Evolutionary conservation across 2,888 invertebrate species (phyloP).

Genomic region (Ypsolopha sequella): DNA sequence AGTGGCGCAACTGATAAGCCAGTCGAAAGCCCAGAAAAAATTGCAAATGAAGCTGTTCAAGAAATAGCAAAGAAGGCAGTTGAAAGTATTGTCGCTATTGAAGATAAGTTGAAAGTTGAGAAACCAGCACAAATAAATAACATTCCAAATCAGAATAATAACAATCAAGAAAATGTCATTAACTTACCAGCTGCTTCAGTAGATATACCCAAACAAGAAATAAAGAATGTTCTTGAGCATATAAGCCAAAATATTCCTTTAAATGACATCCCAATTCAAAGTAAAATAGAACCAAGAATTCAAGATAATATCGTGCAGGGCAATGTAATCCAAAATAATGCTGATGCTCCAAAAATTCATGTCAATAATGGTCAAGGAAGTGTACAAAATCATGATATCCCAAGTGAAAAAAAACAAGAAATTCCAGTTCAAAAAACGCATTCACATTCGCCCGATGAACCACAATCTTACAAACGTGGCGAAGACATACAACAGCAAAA

Average conservation of each 20-base stretch:
- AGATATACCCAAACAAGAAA: background rate
- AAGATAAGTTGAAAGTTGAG: constrained; percentile 42
- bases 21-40: constrained; percentile 18
- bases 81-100: constrained; percentile 54
- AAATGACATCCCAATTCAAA: too few species aligned
- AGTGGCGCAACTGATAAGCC: constrained; percentile 51
- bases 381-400: constrained; percentile 5
- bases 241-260: background rate
- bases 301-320: too few species aligned
- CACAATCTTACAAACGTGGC: constrained; percentile 47
- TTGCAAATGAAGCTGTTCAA: constrained; percentile 47
- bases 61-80: constrained; percentile 60
- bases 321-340: background rate
- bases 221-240: background rate
- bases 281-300: too few species aligned
- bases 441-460: constrained; percentile 45
- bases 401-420: constrained; percentile 6
- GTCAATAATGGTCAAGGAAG: background rate
- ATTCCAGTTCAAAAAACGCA: constrained; percentile 18
- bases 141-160: background rate
- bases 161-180: too few species aligned
- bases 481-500: constrained; percentile 30
- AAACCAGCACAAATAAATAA: constrained; percentile 5
- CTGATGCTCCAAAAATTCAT: background rate
- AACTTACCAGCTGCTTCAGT: too few species aligned